A percentile compares a stretch with the other conserved stretches of the same genome.
Conservation (phyloP, 2,113 vertebrate species). For the Ovis canadensis region DNA sequence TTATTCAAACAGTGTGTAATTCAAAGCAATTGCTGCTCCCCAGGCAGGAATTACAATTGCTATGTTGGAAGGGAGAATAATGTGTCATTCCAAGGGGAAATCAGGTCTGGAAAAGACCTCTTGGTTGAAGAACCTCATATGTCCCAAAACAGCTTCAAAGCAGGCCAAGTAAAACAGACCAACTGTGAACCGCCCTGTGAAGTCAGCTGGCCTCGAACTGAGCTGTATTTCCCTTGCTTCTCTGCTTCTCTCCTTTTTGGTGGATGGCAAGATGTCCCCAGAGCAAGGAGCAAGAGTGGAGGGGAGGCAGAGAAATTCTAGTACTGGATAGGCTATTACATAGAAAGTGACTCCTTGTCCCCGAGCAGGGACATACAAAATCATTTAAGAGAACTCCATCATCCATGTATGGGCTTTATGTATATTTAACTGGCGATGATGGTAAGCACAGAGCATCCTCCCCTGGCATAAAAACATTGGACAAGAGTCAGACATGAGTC, state of each 20-base stretch:
- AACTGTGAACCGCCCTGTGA: slow-evolving; percentile 46
- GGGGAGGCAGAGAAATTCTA: not conserved
- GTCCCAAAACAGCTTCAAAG: slow-evolving; percentile 43
- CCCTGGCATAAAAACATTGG: not conserved
- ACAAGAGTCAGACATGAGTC: slow-evolving; percentile 53
- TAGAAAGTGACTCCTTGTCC: not conserved
- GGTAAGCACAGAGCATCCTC: not conserved
- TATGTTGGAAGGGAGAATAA: slow-evolving; percentile 36
- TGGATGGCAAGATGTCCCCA: not conserved
- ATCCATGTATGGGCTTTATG: not conserved
- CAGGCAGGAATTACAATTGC: slow-evolving; percentile 61
- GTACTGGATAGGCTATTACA: not conserved
- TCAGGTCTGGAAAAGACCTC: slow-evolving; percentile 56
- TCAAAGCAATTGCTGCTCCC: slow-evolving; percentile 65
- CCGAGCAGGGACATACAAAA: not conserved
- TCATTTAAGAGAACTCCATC: not conserved
- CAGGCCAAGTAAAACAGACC: slow-evolving; percentile 53
- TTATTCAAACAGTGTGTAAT: slow-evolving; percentile 61
- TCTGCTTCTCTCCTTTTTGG: not conserved
- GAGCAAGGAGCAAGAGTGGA: not conserved
- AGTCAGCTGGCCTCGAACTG: not conserved
- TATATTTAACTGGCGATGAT: not conserved
- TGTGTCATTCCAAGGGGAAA: slow-evolving; percentile 64
- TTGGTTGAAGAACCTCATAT: slow-evolving; percentile 36
- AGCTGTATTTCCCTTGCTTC: not conserved